These are phyloP conservation scores for Falcaria lacertinaria DNA, from an alignment of 2,888 invertebrate genomes.

Conservation along the genomic window DNA sequence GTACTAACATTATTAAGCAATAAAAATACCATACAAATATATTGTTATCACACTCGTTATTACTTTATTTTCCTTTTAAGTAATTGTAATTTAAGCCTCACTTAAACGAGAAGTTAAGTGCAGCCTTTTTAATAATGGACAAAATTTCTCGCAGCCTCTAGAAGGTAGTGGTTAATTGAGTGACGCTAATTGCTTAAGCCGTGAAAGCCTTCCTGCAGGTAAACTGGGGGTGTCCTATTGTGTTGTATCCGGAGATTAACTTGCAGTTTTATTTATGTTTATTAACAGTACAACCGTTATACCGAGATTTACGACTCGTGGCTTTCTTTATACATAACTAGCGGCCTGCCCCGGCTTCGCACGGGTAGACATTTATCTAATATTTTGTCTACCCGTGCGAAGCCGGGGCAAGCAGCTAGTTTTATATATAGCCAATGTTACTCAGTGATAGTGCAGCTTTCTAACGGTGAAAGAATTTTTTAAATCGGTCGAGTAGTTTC, in stretches of 20 bases:
- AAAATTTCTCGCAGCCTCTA: constrained; percentile 59
- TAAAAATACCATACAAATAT: too few relatives aligned
- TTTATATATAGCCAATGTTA: too few relatives aligned
- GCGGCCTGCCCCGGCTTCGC: too few relatives aligned
- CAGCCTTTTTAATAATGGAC: constrained; percentile 77
- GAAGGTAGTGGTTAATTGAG: constrained; percentile 72
- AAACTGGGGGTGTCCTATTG: constrained; percentile 53
- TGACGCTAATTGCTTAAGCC: constrained; percentile 76
- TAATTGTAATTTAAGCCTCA: constrained; percentile 30
- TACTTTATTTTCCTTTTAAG: constrained; percentile 8
- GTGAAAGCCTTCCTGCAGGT: constrained; percentile 61
- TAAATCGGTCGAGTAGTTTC: too few relatives aligned
- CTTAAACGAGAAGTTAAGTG: constrained; percentile 54
- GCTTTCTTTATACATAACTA: too few relatives aligned
- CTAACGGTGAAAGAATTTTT: too few relatives aligned
- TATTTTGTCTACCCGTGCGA: too few relatives aligned
- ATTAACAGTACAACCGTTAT: constrained; percentile 5
- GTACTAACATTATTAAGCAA: too few relatives aligned
- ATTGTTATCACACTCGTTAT: constrained; percentile 3
- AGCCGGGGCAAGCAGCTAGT: too few relatives aligned
- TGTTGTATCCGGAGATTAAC: constrained; percentile 45
- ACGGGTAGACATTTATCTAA: too few relatives aligned
- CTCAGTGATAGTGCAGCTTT: too few relatives aligned
- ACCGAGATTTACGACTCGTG: not conserved
- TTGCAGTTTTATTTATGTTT: constrained; percentile 40